phyloP scores from a whole-genome alignment of 2,888 invertebrate species.

The Lottia scabra region DNA sequence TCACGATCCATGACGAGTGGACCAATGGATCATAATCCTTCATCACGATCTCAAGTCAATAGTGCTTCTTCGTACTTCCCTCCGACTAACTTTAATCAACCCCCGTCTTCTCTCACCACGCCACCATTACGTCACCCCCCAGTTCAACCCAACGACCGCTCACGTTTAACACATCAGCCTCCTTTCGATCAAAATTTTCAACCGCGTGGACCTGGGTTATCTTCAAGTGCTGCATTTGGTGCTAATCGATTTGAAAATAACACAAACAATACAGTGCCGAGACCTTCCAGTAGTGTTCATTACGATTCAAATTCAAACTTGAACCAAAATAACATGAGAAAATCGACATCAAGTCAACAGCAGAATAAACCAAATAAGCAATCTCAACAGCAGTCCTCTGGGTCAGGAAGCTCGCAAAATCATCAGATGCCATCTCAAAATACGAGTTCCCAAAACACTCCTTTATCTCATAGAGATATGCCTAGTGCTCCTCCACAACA shows the following conservation, averaged over 20 bases:
- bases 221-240: conserved; percentile 6
- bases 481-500: conserved; percentile 30
- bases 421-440: conserved; percentile 32
- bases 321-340: not conserved
- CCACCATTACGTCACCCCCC: conserved; percentile 54
- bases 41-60: not conserved
- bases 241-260: conserved; percentile 7
- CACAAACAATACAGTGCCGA: conserved; percentile 7
- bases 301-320: not conserved
- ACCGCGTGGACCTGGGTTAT: conserved; percentile 10
- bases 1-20: not conserved
- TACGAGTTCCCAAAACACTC: conserved; percentile 36
- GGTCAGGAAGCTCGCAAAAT: conserved; percentile 40
- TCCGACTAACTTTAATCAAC: conserved; percentile 39
- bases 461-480: conserved; percentile 30
- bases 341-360: conserved; percentile 10
- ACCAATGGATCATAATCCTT: not conserved
- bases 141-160: conserved; percentile 38
- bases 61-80: conserved; percentile 35
- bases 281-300: not conserved
- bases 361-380: conserved; percentile 16
- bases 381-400: conserved; percentile 4
- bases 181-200: conserved; percentile 41
- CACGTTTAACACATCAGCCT: conserved; percentile 37
- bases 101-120: conserved; percentile 45